A percentile compares a stretch with the other conserved stretches of the same genome.
Evolutionary conservation across 2,888 invertebrate species (phyloP).

Genomic region (Subacronicta megacephala): DNA sequence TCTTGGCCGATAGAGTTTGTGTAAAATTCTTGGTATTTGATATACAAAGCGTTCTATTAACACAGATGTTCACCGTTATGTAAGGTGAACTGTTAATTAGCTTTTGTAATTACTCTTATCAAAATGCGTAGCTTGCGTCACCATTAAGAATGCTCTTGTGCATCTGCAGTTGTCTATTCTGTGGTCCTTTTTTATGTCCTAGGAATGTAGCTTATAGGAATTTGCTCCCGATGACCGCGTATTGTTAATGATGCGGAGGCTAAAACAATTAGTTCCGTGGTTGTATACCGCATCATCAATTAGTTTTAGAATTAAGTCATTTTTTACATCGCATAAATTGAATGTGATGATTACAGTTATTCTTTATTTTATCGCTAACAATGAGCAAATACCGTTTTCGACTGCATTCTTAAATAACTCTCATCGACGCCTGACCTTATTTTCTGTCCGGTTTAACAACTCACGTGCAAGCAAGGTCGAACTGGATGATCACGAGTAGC

Average conservation of each 20-base stretch:
- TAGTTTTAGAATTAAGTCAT: constrained; percentile 14
- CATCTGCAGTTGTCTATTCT: constrained; percentile 39
- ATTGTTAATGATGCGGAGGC: constrained; percentile 4
- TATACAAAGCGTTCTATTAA: constrained; percentile 77
- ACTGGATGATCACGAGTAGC: constrained; percentile 67
- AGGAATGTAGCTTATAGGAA: neutral
- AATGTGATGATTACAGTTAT: constrained; percentile 22
- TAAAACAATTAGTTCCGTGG: constrained; percentile 6
- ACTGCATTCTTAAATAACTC: constrained; percentile 39
- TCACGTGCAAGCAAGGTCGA: constrained; percentile 63
- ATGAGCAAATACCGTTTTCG: constrained; percentile 18
- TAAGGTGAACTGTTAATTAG: constrained; percentile 75
- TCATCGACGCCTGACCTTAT: constrained; percentile 56
- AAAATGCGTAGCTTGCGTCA: constrained; percentile 61
- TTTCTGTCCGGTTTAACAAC: constrained; percentile 63
- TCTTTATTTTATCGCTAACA: constrained; percentile 1
- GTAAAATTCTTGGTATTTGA: constrained; percentile 58
- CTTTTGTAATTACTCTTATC: constrained; percentile 71
- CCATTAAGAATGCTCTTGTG: constrained; percentile 42
- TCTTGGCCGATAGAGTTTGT: constrained; percentile 41
- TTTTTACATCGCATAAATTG: constrained; percentile 13
- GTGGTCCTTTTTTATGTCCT: constrained; percentile 10
- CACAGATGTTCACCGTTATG: constrained; percentile 84
- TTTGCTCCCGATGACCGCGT: neutral
- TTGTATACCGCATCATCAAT: constrained; percentile 23